These are phyloP conservation scores for Pipistrellus nathusii DNA, from an alignment of 2,797 vertebrate species.

Conservation along the genomic window DNA sequence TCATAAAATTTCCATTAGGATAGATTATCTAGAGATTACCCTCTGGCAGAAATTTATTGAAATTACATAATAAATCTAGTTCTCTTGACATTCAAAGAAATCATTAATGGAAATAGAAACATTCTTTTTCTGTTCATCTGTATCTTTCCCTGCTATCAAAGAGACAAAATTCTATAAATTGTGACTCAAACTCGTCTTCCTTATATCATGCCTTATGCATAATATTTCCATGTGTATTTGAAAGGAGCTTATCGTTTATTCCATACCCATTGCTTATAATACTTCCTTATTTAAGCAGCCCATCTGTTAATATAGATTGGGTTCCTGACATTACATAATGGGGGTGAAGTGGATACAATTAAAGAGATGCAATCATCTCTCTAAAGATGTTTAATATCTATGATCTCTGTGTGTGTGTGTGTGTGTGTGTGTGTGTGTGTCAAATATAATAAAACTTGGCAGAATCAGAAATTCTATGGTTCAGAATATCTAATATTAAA, in stretches of 20 bases:
- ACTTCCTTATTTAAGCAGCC: not conserved
- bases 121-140: not conserved
- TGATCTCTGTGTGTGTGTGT: not conserved
- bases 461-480: constrained; percentile 41
- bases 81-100: constrained; percentile 45
- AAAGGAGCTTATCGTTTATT: not conserved
- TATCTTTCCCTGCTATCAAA: not conserved
- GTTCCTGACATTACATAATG: not conserved
- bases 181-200: not conserved
- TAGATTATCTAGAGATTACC: constrained; percentile 43
- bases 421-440: not conserved
- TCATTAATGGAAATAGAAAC: constrained; percentile 20
- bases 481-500: constrained; percentile 14
- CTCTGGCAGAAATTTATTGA: constrained; percentile 51
- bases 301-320: not conserved
- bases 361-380: not conserved
- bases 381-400: not conserved
- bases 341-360: not conserved
- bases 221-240: not conserved
- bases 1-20: constrained; percentile 50
- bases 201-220: not conserved
- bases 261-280: not conserved
- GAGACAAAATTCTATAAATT: constrained; percentile 3
- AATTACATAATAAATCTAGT: constrained; percentile 59
- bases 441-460: constrained; percentile 28